Conservation (phyloP, 2,113 vertebrate genomes). For the Percopsis transmontana region DNA sequence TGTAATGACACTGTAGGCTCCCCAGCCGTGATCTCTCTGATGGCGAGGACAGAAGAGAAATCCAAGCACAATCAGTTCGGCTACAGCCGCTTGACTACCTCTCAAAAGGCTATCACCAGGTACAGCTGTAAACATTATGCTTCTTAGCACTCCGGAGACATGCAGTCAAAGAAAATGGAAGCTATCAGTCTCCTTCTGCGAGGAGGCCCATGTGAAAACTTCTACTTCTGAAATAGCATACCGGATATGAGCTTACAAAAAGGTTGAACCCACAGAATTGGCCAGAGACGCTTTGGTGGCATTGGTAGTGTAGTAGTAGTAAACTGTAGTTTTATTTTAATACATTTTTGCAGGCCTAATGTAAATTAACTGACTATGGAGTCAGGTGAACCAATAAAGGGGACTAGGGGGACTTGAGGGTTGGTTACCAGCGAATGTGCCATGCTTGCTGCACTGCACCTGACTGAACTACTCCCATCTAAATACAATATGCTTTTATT, state of each 20-base stretch:
- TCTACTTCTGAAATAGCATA: constrained; percentile 28
- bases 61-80: constrained; percentile 55
- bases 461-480: too few species aligned
- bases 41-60: constrained; percentile 46
- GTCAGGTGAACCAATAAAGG: too few species aligned
- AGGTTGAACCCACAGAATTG: constrained; percentile 9
- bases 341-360: too few species aligned
- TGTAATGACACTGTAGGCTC: constrained; percentile 37
- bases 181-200: constrained; percentile 50
- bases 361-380: too few species aligned
- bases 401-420: too few species aligned
- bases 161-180: constrained; percentile 46
- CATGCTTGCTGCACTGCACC: too few species aligned
- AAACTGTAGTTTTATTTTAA: too few species aligned
- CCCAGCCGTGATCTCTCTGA: constrained; percentile 51
- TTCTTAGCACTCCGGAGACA: constrained; percentile 49
- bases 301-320: too few species aligned
- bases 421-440: too few species aligned
- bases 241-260: constrained; percentile 14
- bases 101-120: constrained; percentile 59
- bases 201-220: constrained; percentile 50
- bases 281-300: constrained; percentile 8
- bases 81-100: constrained; percentile 47
- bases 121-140: constrained; percentile 70
- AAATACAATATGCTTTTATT: too few species aligned